A percentile compares a stretch with the other conserved stretches of the same genome.
Conservation (phyloP, 2,797 vertebrate genomes). For the Cichlasoma orientale region DNA sequence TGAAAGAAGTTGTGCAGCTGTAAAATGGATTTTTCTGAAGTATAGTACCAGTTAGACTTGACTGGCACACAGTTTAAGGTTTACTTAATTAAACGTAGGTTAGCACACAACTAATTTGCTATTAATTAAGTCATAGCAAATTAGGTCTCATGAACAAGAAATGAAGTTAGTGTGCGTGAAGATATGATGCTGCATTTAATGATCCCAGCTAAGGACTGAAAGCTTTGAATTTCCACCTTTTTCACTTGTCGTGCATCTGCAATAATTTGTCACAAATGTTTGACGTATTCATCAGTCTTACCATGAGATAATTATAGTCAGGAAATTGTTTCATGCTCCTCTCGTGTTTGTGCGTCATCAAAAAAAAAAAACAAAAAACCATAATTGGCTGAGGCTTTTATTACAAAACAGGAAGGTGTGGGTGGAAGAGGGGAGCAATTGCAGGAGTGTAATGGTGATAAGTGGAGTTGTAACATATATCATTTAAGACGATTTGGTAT, state of each 20-base stretch:
- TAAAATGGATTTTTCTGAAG: background rate
- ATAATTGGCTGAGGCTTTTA: conserved; percentile 21
- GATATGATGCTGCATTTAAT: background rate
- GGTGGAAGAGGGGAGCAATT: background rate
- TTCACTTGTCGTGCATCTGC: background rate
- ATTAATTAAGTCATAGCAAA: background rate
- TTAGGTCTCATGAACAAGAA: background rate
- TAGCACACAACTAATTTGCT: background rate
- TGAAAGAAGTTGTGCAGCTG: background rate
- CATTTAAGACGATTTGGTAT: background rate
- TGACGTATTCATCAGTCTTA: conserved; percentile 9
- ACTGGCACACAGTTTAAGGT: background rate
- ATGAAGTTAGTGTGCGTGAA: background rate
- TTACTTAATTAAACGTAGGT: background rate
- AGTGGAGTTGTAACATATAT: background rate
- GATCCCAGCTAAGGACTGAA: background rate
- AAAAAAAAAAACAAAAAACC: background rate
- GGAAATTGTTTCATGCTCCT: conserved; percentile 20
- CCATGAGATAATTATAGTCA: conserved; percentile 27
- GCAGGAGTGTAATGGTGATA: background rate
- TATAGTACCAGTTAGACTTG: background rate
- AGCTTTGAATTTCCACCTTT: conserved; percentile 20
- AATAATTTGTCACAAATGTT: conserved; percentile 19
- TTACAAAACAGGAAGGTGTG: conserved; percentile 17
- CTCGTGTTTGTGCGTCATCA: conserved; percentile 20